Evolutionary conservation across 2,113 vertebrate species (phyloP).

Genomic region (Corythornis madagascariensis): DNA sequence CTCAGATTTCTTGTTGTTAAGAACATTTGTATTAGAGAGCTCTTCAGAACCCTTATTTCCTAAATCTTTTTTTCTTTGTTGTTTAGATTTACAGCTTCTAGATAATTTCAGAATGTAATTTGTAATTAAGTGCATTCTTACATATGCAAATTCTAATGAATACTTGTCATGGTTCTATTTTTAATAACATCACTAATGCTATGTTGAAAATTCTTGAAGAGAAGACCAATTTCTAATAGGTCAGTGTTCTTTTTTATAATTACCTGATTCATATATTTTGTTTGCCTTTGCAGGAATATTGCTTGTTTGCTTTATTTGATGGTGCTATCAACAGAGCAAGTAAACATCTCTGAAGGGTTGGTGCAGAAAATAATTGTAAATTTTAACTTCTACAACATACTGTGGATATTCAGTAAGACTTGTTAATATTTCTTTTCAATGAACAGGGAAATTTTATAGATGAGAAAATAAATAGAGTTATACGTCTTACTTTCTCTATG

Average conservation of each 20-base stretch:
- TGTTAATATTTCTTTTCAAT: not conserved
- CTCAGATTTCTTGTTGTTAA: not conserved
- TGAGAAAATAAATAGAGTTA: not conserved
- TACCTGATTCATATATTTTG: conserved; percentile 65
- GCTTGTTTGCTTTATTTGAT: conserved; percentile 47
- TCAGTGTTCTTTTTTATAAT: conserved; percentile 69
- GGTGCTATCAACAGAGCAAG: conserved; percentile 15
- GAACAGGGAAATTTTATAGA: not conserved
- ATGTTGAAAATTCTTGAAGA: conserved; percentile 68
- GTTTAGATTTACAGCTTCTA: conserved; percentile 68
- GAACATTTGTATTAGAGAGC: conserved; percentile 34
- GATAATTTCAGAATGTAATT: conserved; percentile 69
- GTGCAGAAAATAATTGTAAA: conserved; percentile 22
- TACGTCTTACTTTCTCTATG: not conserved
- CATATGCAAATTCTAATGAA: conserved; percentile 75
- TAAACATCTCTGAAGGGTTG: conserved; percentile 8
- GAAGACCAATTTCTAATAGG: conserved; percentile 72
- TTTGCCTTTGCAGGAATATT: conserved; percentile 50
- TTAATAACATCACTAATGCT: conserved; percentile 63
- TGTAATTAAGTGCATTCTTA: conserved; percentile 73
- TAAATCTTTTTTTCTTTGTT: conserved; percentile 58
- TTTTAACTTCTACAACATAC: not conserved
- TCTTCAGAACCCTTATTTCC: not conserved
- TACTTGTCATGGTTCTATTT: conserved; percentile 72
- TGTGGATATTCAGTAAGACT: not conserved